Base-by-base conservation (phyloP, 2,888 invertebrate species). In the Spatulosminthurus flaviceps region DNA sequence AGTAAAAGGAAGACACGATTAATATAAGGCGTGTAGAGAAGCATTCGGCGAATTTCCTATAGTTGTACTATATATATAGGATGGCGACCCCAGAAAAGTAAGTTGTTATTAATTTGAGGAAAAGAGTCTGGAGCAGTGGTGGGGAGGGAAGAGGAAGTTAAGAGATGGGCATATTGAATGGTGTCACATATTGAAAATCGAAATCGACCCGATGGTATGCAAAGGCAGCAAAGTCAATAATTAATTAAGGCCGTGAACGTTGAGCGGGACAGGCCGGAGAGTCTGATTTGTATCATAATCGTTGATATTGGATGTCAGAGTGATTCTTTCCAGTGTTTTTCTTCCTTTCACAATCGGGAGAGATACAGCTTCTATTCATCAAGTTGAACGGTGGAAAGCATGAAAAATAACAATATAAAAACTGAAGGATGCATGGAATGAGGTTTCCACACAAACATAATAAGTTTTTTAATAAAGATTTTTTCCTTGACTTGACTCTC, bases 401-500 rank as follows among this genome's bases (percentile, higher is more conserved):
- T 34, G n/a, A 34, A 34, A 34, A 34, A 34, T 34, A 4, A 34
- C 34, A 34, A 34, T 34, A 34, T 34, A 34, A 34, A n/a, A 51
- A 51, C 51, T 51, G 26, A 73, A 41, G 28, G 41, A 61, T 61
- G 66, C 22, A 4, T 24, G 51, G 22, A 28, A 73, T 76, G 75
- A 76, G 75, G 75, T 76, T 76, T 76, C 26, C 75, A 41, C 75
- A 64, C 22, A 76, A 66, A 76, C 75, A 76, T 76, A 76, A 66
- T 67, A 76, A 76, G 75, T 76, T 76, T 76, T 76, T 76, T 76
- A 76, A 76, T 76, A 76, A 76, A 76, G 75, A 42, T 76, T 76
- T 73, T 76, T 75, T 66, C 75, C 75, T 76, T 76, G 26, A 42
- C 64, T 76, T 76, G 61, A n/a, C 5, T 21, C 34, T 16, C 22